Percentiles rank a stretch among this genome's conserved stretches.
Conservation (phyloP, 2,113 vertebrate species). For the Butastur rufipennis region DNA sequence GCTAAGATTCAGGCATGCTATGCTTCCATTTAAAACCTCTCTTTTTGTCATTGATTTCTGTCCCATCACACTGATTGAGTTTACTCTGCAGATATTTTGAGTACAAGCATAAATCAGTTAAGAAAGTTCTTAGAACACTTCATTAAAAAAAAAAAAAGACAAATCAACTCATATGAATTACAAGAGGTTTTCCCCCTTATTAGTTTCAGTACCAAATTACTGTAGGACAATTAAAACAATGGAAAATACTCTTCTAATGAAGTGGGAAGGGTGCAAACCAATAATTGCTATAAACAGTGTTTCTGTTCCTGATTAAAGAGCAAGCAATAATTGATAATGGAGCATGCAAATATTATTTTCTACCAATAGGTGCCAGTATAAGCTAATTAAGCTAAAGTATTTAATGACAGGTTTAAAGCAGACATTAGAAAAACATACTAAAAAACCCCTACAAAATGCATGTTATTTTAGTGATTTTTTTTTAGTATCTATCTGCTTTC, state of each 20-base stretch:
- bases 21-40: background rate
- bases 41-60: background rate
- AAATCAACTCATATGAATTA: background rate
- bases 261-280: background rate
- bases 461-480: background rate
- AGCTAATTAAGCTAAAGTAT: conserved; percentile 47
- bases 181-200: background rate
- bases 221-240: background rate
- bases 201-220: background rate
- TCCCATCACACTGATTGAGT: background rate
- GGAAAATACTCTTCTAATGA: background rate
- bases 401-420: background rate
- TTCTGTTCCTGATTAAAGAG: background rate
- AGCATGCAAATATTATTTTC: background rate
- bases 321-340: background rate
- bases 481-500: background rate
- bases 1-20: background rate
- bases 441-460: background rate
- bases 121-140: background rate
- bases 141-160: background rate
- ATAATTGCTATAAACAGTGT: background rate
- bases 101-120: background rate
- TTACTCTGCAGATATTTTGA: background rate
- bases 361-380: conserved; percentile 70
- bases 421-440: background rate